Percentiles rank a stretch among this genome's conserved stretches.
Evolutionary conservation across 1,140 invertebrate genomes (phyloP).

Genomic region (Drosophila burlai): DNA sequence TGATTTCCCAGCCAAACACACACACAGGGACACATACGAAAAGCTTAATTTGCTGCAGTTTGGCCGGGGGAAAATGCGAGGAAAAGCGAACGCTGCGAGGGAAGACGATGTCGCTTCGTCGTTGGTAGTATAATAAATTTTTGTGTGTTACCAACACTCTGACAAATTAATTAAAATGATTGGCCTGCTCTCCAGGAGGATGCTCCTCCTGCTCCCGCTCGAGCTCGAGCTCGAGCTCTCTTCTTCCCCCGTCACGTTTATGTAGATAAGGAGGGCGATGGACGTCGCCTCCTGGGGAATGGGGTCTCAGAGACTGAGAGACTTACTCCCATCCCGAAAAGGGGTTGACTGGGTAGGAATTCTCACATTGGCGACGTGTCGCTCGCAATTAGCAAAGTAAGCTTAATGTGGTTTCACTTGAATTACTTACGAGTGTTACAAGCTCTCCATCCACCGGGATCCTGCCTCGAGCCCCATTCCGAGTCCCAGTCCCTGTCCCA

Average conservation of each 20-base stretch:
- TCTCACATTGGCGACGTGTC: conserved; percentile 73
- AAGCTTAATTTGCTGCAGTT: conserved; percentile 77
- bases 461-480: not conserved
- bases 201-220: conserved; percentile 11
- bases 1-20: conserved; percentile 60
- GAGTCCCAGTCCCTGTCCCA: not conserved
- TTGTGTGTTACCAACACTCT: conserved; percentile 84
- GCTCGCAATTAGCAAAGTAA: conserved; percentile 85
- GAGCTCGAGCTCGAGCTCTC: not conserved
- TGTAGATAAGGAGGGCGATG: conserved; percentile 65
- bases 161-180: conserved; percentile 85
- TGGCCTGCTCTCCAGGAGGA: conserved; percentile 67
- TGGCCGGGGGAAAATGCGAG: conserved; percentile 29
- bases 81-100: not conserved
- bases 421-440: conserved; percentile 78
- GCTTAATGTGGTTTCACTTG: conserved; percentile 84
- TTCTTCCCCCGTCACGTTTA: conserved; percentile 40
- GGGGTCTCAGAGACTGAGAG: not conserved
- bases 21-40: conserved; percentile 26
- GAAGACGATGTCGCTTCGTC: conserved; percentile 45
- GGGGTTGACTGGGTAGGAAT: conserved; percentile 20
- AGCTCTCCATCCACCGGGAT: not conserved
- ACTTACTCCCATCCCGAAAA: not conserved
- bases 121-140: conserved; percentile 84
- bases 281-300: conserved; percentile 3